Percentiles rank a stretch among this genome's conserved stretches.
Evolutionary conservation across 2,888 invertebrate species (phyloP).

Genomic region (Gymnosoma rotundatum): DNA sequence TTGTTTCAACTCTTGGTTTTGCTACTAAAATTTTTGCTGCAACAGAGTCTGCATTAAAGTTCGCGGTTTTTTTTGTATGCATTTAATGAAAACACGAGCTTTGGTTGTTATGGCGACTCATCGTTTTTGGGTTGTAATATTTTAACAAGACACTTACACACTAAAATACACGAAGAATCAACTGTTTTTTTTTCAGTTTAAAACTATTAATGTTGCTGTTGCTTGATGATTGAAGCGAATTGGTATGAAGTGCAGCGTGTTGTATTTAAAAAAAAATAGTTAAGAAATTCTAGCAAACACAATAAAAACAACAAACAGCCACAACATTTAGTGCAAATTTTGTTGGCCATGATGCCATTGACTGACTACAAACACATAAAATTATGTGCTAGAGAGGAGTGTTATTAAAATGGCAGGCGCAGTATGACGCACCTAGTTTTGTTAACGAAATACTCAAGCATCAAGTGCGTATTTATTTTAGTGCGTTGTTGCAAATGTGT

Average conservation of each 20-base stretch:
- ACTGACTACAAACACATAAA: conserved; percentile 56
- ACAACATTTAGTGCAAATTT: conserved; percentile 31
- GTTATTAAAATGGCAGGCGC: conserved; percentile 60
- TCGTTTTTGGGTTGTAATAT: conserved; percentile 22
- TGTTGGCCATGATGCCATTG: conserved; percentile 39
- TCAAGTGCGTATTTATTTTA: no score
- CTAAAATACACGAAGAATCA: conserved; percentile 27
- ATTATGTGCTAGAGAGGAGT: not conserved
- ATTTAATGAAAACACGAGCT: conserved; percentile 25
- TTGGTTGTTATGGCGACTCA: conserved; percentile 12
- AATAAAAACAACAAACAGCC: no score
- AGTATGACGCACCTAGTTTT: conserved; percentile 52
- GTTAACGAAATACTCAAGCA: not conserved
- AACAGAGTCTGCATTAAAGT: conserved; percentile 23
- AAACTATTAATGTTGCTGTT: conserved; percentile 28
- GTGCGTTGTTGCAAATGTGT: no score
- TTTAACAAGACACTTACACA: conserved; percentile 48
- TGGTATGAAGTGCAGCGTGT: conserved; percentile 40
- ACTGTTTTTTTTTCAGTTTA: conserved; percentile 2
- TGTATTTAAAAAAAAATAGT: conserved; percentile 29
- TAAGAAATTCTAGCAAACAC: conserved; percentile 72
- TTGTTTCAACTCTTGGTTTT: conserved; percentile 2
- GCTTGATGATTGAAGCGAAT: conserved; percentile 39
- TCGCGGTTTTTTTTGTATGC: conserved; percentile 58
- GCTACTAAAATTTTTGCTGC: conserved; percentile 14